These are phyloP conservation scores for Cirrhinus molitorella DNA, from an alignment of 2,797 vertebrate species.

Conservation along the genomic window DNA sequence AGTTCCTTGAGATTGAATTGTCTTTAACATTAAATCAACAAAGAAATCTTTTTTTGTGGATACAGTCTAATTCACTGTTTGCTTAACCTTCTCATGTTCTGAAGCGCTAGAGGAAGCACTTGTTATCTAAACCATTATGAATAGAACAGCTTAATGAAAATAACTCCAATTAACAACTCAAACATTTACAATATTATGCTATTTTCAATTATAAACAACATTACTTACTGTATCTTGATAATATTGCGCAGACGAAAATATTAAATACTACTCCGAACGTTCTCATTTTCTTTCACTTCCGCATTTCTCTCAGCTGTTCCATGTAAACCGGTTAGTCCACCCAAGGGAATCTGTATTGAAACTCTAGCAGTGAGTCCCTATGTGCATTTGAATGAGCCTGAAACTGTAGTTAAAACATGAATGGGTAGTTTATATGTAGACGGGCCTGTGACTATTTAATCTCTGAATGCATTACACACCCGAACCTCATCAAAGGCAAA, in stretches of 20 bases:
- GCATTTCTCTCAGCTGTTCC: background rate
- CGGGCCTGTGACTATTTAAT: background rate
- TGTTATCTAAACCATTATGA: background rate
- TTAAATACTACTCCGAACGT: accelerated
- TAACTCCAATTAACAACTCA: too few relatives aligned
- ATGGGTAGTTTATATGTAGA: background rate
- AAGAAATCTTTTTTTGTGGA: background rate
- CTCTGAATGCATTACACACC: background rate
- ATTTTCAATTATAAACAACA: background rate
- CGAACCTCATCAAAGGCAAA: background rate
- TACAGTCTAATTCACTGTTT: background rate
- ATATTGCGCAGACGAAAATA: background rate
- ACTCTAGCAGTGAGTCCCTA: background rate
- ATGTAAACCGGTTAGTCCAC: background rate
- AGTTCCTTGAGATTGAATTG: too few relatives aligned
- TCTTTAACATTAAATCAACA: background rate
- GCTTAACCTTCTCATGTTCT: background rate
- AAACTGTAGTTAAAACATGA: background rate
- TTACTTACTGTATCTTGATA: slow-evolving; percentile 8
- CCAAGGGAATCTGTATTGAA: too few relatives aligned
- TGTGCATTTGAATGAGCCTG: background rate
- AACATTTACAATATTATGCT: background rate
- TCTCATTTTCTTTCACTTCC: slow-evolving; percentile 2
- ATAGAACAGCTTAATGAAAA: background rate
- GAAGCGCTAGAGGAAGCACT: background rate